Base-by-base conservation (phyloP, 2,888 invertebrate species). In the Campoplex nolae region DNA sequence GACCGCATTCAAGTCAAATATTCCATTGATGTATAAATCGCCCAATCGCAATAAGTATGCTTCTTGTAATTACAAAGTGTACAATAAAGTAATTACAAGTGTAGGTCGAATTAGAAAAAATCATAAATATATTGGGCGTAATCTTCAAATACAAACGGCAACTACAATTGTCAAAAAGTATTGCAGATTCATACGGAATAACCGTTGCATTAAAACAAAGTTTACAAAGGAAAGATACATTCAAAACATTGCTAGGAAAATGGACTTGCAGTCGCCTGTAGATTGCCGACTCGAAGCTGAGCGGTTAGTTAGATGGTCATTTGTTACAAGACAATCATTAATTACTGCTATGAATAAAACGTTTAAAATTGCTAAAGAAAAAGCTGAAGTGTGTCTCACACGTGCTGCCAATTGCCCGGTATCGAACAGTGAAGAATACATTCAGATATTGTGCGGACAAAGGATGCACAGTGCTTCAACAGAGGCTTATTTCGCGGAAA, bases 231-330 rank as follows among this genome's bases (percentile, higher is more conserved):
- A 78, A 70, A 67, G 38, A 18, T 78, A 78, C 38, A 54, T 78
- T 56, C 78, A 35, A 56, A 78, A 78, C 8, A 38, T 68, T 28
- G 48, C 54, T 16, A 38, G 6, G 16, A 42, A n/a, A 7, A 28
- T 78, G 23, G 18, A 42, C 9, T 4, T 42, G 2, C n/a, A 3
- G 32, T 78, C 42, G 16, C 78, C 78, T 54, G 56, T 38, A 18
- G 78, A 68, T 11, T 54, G 78, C 18, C 67, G 78, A 68, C 68
- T 70, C 4, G 56, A 78, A 68, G 78, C 77, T 6, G 77, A 78
- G 35, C 77, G 77, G 6, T 51, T 78, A 35, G 28, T 78, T 9
- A 78, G 35, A 35, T 78, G 77, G 77, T 78, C 38, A n/a, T 78
- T 78, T 51, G 6, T n/a, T 54, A 51, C 38, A 1, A 32, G 68